Evolutionary conservation across 2,797 vertebrate genomes (phyloP), one percentile per base, ranked within the genome.

Genomic region (Simalia tracyae): DNA sequence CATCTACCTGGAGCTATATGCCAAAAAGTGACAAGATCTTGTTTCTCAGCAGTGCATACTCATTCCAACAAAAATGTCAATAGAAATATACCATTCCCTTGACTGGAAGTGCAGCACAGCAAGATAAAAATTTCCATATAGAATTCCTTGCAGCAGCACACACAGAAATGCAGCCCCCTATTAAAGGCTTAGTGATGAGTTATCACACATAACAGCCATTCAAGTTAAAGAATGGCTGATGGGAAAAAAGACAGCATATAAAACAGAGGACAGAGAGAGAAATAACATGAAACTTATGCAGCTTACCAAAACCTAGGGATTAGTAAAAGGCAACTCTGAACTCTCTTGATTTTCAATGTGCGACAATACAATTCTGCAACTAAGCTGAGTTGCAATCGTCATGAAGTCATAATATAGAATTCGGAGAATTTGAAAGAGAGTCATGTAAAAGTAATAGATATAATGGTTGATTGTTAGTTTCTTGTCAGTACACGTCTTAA

Each of bases 261-360:
- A 66, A 68, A 68, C 59, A 60, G 59, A 31, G 4, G n/a, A 12
- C n/a, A 28, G 4, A 12, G n/a, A 14, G 14, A 42, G n/a, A 2
- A 0, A 36, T 14, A 59, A 76, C 28, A 36, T 14, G 19, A 61
- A 10, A 31, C 17, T 50, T 88, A 24, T 9, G n/a, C n/a, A 22
- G 7, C n/a, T 31, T 84, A 24, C 4, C 15, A 66, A 15, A 17
- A 56, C 24, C 22, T 36, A 6, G 10, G 14, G 0, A 46, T 64
- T 90, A 81, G 3, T 63, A 24, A 81, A 66, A 50, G 64, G 56
- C 81, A 93, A 94, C 91, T 57, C 91, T 14, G 90, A 87, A 3
- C 87, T 31, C 12, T 68, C 92, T 94, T n/a, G 87, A 91, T 94
- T 94, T 93, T 76, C 1, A 93, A 72, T 54, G 84, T 24, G 72